Evolutionary conservation across 2,888 invertebrate species (phyloP), one percentile per base, ranked within the genome.

Genomic region (Saturnia pavonia): DNA sequence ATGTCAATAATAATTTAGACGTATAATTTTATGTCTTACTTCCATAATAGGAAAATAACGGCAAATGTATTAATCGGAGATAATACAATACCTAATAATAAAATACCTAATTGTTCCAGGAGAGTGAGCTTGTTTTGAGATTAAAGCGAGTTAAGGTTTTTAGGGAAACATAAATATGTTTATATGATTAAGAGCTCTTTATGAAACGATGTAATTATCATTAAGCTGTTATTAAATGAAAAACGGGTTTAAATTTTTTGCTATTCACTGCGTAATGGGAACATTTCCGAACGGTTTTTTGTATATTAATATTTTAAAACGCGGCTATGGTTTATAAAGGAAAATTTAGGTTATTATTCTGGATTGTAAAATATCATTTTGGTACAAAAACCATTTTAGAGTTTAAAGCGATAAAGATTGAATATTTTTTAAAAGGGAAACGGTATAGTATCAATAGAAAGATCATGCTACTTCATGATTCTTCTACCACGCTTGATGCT

Each of bases 91-190:
- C 27, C 27, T 14, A 27, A 60, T 12, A 54, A 54, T n/a, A 54
- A 9, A 54, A 22, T 22, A 54, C 27, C 27, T 14, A 27, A 60
- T 12, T 27, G 4, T 27, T 27, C 27, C 25, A 27, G 25, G 27
- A 25, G 27, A 60, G 57, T 27, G 69, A 67, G 54, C 25, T 40
- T 42, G 67, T 76, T 74, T 75, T 73, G 75, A 77, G 78, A 76
- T 74, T 70, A 75, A 73, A 74, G 75, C 74, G 70, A 77, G 73
- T 75, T 84, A 76, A 72, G 73, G 75, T 77, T 76, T 81, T 80
- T 78, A 78, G 77, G 74, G 74, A 76, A 75, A 75, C 75, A 78
- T 76, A 81, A 80, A 74, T 80, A 74, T 78, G 82, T 79, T 80
- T n/a, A n/a, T n/a, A 79, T 80, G 27, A 27, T n/a, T 81, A 78